Conservation (phyloP, 2,113 vertebrate genomes). For the Calidris pygmaea region DNA sequence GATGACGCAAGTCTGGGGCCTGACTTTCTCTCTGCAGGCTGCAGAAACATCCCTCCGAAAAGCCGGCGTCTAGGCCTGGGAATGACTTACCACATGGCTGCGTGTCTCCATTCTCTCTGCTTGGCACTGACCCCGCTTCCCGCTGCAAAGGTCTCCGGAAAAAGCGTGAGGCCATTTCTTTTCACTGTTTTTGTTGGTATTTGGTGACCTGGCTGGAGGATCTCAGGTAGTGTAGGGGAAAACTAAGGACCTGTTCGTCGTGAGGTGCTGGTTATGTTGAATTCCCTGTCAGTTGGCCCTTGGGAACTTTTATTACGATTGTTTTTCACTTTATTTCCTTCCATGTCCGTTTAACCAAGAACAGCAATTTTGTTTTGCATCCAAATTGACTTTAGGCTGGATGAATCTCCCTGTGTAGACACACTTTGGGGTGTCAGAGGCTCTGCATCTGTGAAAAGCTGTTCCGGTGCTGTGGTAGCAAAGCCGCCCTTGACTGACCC, state of each 20-base stretch:
- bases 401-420: neutral
- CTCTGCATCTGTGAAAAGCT: neutral
- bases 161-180: neutral
- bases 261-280: neutral
- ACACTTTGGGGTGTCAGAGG: neutral
- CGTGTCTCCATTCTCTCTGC: neutral
- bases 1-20: neutral
- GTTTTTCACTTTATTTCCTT: neutral
- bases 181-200: neutral
- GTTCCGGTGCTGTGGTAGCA: neutral
- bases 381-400: neutral
- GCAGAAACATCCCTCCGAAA: neutral
- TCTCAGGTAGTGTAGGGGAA: neutral
- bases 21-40: neutral
- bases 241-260: neutral
- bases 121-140: neutral
- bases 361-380: neutral
- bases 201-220: neutral
- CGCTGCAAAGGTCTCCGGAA: neutral
- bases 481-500: neutral
- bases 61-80: fast-evolving
- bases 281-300: neutral
- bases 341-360: neutral
- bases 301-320: neutral
- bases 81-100: neutral